Evolutionary conservation across 2,113 vertebrate genomes (phyloP).

Genomic region (Illadopsis cleaveri): DNA sequence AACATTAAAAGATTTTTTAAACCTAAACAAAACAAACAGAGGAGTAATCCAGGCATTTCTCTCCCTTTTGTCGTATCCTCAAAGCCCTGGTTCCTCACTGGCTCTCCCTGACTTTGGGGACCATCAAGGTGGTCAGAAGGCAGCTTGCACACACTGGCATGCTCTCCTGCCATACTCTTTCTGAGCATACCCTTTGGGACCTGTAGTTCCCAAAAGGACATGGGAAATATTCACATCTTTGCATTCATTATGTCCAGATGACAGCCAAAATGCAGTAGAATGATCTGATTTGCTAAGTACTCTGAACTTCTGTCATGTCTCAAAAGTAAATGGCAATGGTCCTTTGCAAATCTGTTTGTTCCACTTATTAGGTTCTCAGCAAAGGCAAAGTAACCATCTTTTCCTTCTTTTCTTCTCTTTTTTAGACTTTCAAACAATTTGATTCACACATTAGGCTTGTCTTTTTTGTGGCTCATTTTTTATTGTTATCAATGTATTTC

Average conservation of each 20-base stretch:
- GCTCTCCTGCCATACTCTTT: neutral
- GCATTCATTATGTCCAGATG: neutral
- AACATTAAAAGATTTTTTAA: neutral
- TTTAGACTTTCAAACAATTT: neutral
- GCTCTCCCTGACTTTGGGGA: neutral
- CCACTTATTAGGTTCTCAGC: neutral
- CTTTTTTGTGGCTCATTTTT: neutral
- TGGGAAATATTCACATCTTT: neutral
- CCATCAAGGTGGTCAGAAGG: neutral
- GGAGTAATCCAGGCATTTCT: neutral
- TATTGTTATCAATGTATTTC: neutral
- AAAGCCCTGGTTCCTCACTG: neutral
- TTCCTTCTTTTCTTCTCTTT: neutral
- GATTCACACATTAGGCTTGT: neutral
- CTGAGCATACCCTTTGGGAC: neutral
- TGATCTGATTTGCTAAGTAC: neutral
- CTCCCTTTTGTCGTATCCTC: neutral
- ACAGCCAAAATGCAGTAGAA: neutral
- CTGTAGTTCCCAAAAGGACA: neutral
- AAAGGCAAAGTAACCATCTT: neutral
- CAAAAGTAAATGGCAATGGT: neutral
- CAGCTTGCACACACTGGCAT: accelerated
- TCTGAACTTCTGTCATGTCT: neutral
- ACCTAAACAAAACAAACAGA: neutral
- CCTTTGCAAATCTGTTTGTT: neutral